Evolutionary conservation across 1,140 invertebrate species (phyloP).

Genomic region (Samia ricini): DNA sequence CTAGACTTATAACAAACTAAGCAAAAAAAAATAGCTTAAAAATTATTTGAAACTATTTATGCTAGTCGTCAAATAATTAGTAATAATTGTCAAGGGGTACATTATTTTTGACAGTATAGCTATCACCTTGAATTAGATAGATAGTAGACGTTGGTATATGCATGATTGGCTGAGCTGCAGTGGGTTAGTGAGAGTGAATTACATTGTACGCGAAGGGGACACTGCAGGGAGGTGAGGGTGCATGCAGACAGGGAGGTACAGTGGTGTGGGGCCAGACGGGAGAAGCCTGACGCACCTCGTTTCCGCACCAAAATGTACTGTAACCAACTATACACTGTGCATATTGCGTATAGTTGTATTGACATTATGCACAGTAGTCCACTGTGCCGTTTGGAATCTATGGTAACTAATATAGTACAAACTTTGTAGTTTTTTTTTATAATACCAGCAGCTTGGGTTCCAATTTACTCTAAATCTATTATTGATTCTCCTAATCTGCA

Average conservation of each 20-base stretch:
- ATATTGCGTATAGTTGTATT: conserved; percentile 28
- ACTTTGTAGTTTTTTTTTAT: background rate
- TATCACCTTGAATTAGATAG: conserved; percentile 69
- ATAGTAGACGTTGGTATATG: conserved; percentile 45
- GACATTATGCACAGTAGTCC: conserved; percentile 36
- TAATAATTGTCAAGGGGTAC: too few species aligned
- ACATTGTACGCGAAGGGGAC: conserved; percentile 34
- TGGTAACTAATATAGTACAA: background rate
- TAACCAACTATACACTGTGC: conserved; percentile 51
- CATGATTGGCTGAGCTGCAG: conserved; percentile 74
- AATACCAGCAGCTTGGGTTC: background rate
- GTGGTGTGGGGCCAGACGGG: conserved; percentile 71
- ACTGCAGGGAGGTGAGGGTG: conserved; percentile 38
- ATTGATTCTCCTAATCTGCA: too few species aligned
- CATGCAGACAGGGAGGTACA: conserved; percentile 57
- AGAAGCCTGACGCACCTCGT: conserved; percentile 64
- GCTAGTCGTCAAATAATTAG: too few species aligned
- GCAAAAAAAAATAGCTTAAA: too few species aligned
- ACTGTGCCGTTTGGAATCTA: conserved; percentile 47
- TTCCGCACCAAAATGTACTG: conserved; percentile 62
- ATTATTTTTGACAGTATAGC: background rate
- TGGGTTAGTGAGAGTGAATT: conserved; percentile 77
- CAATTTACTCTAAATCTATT: too few species aligned
- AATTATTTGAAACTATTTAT: too few species aligned
- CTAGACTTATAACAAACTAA: too few species aligned